phyloP scores from a whole-genome alignment of 2,888 invertebrate species.

The Dasysyrphus tricinctus region DNA sequence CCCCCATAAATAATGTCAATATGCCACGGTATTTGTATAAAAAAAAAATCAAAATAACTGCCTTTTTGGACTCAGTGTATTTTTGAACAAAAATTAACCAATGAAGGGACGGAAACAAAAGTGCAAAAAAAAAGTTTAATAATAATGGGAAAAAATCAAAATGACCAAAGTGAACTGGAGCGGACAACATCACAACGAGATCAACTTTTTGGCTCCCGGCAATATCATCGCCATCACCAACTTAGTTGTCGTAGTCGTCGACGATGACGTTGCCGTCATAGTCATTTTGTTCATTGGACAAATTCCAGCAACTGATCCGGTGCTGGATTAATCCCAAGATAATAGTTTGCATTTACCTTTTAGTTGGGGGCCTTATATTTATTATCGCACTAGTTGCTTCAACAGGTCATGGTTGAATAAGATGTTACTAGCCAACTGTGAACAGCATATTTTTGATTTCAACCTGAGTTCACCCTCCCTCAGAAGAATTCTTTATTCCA shows the following conservation, averaged over 20 bases:
- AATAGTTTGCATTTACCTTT: neutral
- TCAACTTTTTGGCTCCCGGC: slow-evolving; percentile 69
- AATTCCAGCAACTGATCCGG: slow-evolving; percentile 12
- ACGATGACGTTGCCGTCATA: slow-evolving; percentile 15
- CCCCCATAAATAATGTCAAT: neutral
- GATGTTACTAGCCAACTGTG: no score
- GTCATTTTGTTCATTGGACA: slow-evolving; percentile 21
- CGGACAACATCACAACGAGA: slow-evolving; percentile 67
- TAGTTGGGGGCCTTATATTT: neutral
- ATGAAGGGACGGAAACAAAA: slow-evolving; percentile 39
- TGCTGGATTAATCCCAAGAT: slow-evolving; percentile 3
- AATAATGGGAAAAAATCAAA: slow-evolving; percentile 64
- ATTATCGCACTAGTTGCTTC: no score
- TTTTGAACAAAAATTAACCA: slow-evolving; percentile 61
- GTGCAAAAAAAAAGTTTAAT: slow-evolving; percentile 49
- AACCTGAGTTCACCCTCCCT: no score
- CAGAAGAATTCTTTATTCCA: no score
- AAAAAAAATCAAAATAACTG: slow-evolving; percentile 34
- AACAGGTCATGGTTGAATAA: no score
- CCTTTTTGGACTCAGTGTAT: slow-evolving; percentile 45
- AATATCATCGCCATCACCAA: slow-evolving; percentile 44
- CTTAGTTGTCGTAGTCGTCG: slow-evolving; percentile 27
- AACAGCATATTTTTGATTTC: no score
- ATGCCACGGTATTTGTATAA: neutral
- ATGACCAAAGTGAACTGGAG: slow-evolving; percentile 68